phyloP scores from a whole-genome alignment of 2,797 vertebrate species.

The Pangasius djambal region DNA sequence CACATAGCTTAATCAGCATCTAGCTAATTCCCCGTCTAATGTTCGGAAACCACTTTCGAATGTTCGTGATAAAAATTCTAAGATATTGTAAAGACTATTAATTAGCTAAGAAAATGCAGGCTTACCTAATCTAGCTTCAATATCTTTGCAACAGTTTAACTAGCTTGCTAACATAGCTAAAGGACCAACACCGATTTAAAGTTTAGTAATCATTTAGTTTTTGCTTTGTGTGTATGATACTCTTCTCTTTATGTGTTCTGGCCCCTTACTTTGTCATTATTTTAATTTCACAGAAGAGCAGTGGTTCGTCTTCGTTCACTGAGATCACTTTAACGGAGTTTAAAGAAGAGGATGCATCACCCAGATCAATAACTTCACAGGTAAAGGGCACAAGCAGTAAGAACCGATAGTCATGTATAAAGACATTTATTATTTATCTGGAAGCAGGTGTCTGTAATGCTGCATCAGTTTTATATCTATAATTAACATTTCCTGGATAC shows the following conservation, averaged over 20 bases:
- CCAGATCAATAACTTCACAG: conserved; percentile 53
- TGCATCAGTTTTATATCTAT: neutral
- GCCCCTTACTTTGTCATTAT: neutral
- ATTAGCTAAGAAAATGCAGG: neutral
- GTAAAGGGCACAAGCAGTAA: conserved; percentile 29
- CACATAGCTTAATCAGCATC: neutral
- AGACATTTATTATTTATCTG: conserved; percentile 5
- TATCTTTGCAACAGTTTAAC: neutral
- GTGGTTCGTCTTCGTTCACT: conserved; percentile 57
- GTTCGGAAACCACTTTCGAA: neutral
- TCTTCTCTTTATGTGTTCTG: conserved; percentile 32
- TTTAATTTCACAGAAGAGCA: conserved; percentile 55
- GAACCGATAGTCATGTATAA: neutral
- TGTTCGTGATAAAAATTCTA: neutral
- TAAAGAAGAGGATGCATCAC: conserved; percentile 55
- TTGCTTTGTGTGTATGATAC: neutral
- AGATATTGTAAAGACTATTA: neutral
- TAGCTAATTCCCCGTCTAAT: neutral
- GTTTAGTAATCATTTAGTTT: neutral
- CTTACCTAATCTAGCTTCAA: neutral
- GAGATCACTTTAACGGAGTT: conserved; percentile 58
- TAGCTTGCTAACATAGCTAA: neutral
- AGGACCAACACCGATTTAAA: neutral
- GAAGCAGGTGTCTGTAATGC: neutral
- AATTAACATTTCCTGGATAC: neutral